Evolutionary conservation across 2,113 vertebrate species (phyloP).

Genomic region (Oreochromis spilurus): DNA sequence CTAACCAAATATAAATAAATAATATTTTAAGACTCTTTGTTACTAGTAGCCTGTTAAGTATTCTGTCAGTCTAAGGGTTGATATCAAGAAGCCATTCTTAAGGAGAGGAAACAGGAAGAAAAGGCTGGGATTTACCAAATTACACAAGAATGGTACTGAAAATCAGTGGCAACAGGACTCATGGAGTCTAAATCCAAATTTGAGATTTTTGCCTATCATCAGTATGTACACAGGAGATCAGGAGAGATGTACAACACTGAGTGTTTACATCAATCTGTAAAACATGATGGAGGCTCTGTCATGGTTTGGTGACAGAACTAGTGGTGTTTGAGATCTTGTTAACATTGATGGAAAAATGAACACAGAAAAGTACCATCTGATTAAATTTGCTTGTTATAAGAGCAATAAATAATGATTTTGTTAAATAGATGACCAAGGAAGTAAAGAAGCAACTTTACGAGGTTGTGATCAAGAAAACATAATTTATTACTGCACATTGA

Average conservation of each 20-base stretch:
- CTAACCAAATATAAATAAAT: neutral
- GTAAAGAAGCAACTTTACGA: neutral
- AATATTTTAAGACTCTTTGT: neutral
- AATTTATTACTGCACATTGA: neutral
- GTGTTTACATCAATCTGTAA: neutral
- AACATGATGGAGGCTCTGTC: neutral
- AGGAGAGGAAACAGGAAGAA: neutral
- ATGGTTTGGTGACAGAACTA: neutral
- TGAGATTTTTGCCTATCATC: neutral
- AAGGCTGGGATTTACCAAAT: neutral
- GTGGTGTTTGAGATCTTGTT: neutral
- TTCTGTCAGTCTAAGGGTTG: neutral
- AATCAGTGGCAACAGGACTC: neutral
- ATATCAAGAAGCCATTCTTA: neutral
- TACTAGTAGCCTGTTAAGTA: neutral
- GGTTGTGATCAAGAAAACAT: neutral
- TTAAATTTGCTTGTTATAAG: neutral
- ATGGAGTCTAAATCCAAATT: neutral
- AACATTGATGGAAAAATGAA: neutral
- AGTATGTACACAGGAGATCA: neutral
- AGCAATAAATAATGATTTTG: neutral
- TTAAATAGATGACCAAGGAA: neutral
- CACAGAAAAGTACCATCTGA: neutral
- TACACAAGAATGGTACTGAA: neutral
- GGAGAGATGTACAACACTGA: neutral